Evolutionary conservation across 1,140 invertebrate species (phyloP), one percentile per base, ranked within the genome.

Genomic region (Monomorium pharaonis): DNA sequence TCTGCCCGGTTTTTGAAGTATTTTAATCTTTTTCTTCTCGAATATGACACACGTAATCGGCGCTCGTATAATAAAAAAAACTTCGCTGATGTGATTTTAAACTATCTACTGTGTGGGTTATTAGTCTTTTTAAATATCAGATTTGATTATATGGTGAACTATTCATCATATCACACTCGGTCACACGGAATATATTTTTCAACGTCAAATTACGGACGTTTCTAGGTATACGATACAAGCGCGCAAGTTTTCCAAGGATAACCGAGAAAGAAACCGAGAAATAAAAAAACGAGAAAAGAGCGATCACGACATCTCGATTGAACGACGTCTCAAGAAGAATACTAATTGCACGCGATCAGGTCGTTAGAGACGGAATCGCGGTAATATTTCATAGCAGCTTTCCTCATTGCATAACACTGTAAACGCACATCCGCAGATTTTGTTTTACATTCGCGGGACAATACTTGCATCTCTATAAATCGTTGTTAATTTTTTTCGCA

Each of bases 341-440:
- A 90, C 90, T 93, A 93, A 93, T 93, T 88, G 88, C 93, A 92
- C 92, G 93, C 92, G 92, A 94, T 93, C 91, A 90, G 91, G 88
- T 93, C 91, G 90, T 94, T 93, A 93, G 89, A 86, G 86, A 86
- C 86, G 89, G 90, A 93, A 92, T 89, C 88, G 86, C 84, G 83
- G 87, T 89, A 90, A 94, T 93, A 92, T 92, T 93, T 93, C 86
- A 91, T 67, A 30, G 90, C 65, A 84, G 85, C 69, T 85, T 67
- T 69, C 67, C 70, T 62, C 74, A 76, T 70, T 63, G 65, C 76
- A 37, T 51, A 78, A 84, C 24, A 81, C 7, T 69, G 44, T 21
- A 37, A 69, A 72, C 27, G 33, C 5, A 49, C 6, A 58, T 72
- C 1, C 16, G 18, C 24, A 37, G 3, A 5, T 70, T 12, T 78